These are phyloP conservation scores for Orchesellides sinensis DNA, from an alignment of 2,888 invertebrate genomes.

Conservation along the genomic window DNA sequence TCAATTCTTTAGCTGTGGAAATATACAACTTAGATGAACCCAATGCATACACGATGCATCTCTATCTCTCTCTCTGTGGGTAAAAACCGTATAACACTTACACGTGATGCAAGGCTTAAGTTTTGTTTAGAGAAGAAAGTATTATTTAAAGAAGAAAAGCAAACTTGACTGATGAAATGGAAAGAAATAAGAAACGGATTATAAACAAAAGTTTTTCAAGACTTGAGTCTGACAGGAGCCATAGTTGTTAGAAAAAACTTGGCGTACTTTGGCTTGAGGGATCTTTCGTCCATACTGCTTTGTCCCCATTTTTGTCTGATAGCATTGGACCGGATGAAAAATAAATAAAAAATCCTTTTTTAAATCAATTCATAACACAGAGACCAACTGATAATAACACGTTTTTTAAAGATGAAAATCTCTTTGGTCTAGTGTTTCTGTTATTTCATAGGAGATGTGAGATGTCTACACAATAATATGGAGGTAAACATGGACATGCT, in stretches of 20 bases:
- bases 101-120: not conserved
- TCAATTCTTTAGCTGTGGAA: not conserved
- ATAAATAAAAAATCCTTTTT: slow-evolving; percentile 12
- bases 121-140: not conserved
- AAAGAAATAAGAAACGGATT: not conserved
- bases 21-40: too few relatives aligned
- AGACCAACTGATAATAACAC: not conserved
- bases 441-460: too few relatives aligned
- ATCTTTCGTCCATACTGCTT: not conserved
- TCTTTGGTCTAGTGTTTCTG: not conserved
- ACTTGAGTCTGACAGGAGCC: not conserved
- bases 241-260: not conserved
- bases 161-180: slow-evolving; percentile 27
- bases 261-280: not conserved
- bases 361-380: slow-evolving; percentile 1
- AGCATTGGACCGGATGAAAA: slow-evolving; percentile 28
- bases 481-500: not conserved
- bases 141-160: slow-evolving; percentile 20
- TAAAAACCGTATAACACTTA: not conserved
- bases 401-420: not conserved
- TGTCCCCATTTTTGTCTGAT: not conserved
- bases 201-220: slow-evolving; percentile 15
- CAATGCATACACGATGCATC: not conserved
- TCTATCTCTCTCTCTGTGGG: not conserved
- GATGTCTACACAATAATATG: not conserved